Evolutionary conservation across 1,140 invertebrate species (phyloP).

Genomic region (Lamellibrachia luymesi): DNA sequence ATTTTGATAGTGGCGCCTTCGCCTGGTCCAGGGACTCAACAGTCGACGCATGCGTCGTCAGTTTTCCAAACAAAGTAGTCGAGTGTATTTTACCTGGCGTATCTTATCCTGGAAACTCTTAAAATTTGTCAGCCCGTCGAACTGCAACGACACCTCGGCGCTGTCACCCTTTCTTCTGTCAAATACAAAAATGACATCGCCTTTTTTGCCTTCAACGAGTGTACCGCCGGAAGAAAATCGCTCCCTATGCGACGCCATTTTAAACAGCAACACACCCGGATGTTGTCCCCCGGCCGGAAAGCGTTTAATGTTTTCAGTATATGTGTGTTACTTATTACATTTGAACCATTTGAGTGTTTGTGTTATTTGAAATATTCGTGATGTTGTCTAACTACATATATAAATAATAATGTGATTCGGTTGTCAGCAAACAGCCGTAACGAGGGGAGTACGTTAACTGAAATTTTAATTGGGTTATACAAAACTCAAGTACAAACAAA

Average conservation of each 20-base stretch:
- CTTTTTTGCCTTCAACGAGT: slow-evolving; percentile 13
- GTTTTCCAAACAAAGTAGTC: background rate
- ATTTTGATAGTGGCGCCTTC: background rate
- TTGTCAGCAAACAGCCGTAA: background rate
- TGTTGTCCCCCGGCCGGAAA: background rate
- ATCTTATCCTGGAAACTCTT: background rate
- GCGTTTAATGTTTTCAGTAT: background rate
- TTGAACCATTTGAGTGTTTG: background rate
- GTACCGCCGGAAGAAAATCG: background rate
- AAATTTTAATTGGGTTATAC: background rate
- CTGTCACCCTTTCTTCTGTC: slow-evolving; percentile 16
- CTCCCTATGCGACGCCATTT: background rate
- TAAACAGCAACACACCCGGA: background rate
- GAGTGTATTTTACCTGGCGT: slow-evolving; percentile 6
- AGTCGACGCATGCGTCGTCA: slow-evolving; percentile 4
- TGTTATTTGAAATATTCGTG: background rate
- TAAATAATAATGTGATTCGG: background rate
- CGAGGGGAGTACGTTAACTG: background rate
- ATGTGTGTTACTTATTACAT: background rate
- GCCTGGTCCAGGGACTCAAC: background rate
- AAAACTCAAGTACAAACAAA: background rate
- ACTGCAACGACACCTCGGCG: background rate
- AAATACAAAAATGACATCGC: slow-evolving; percentile 8
- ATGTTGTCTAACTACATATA: background rate
- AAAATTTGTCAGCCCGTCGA: background rate